Evolutionary conservation across 2,888 invertebrate genomes (phyloP).

Genomic region (Orchesella flavescens): DNA sequence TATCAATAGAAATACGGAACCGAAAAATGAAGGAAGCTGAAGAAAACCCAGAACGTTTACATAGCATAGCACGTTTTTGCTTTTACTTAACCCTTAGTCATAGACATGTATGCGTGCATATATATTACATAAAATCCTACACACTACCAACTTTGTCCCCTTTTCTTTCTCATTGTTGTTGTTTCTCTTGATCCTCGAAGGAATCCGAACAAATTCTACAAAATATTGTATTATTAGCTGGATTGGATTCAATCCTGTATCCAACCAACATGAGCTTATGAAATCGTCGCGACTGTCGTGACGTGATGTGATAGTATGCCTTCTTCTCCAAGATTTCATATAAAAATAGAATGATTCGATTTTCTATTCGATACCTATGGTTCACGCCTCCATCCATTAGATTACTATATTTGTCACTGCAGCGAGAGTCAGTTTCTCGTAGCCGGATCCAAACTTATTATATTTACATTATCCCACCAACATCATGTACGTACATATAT

Average conservation of each 20-base stretch:
- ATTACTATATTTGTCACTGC: no score
- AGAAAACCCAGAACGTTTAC: not conserved
- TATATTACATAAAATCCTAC: no score
- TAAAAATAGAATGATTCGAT: no score
- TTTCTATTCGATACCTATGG: no score
- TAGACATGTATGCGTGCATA: no score
- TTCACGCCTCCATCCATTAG: no score
- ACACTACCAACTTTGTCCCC: not conserved
- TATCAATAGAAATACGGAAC: not conserved
- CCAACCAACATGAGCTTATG: not conserved
- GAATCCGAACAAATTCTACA: conserved; percentile 25
- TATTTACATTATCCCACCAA: not conserved
- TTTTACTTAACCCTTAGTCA: no score
- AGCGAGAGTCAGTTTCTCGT: no score
- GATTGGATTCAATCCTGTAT: not conserved
- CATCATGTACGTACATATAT: not conserved
- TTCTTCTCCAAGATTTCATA: no score
- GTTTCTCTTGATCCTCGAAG: conserved; percentile 24
- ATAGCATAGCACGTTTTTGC: no score
- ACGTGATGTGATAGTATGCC: no score
- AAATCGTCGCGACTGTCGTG: not conserved
- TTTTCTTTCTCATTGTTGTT: conserved; percentile 20
- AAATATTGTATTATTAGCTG: conserved; percentile 34
- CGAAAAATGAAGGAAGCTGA: no score
- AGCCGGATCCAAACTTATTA: not conserved